Evolutionary conservation across 2,797 vertebrate genomes (phyloP).

Genomic region (Mycteria americana): DNA sequence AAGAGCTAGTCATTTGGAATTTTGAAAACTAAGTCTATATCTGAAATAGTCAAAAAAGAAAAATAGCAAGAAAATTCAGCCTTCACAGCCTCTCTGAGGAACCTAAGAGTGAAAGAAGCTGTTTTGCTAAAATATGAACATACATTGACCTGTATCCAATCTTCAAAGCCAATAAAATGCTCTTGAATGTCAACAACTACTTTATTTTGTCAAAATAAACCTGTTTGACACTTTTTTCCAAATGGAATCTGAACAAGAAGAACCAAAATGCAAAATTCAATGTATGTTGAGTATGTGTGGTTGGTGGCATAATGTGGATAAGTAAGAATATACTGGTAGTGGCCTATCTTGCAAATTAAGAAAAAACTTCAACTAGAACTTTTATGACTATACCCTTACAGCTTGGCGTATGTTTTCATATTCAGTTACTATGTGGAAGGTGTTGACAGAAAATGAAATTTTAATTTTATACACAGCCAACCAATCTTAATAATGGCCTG

Average conservation of each 20-base stretch:
- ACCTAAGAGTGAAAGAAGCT: neutral
- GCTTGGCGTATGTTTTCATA: conserved; percentile 58
- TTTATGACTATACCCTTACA: conserved; percentile 14
- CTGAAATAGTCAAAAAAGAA: neutral
- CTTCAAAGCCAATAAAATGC: neutral
- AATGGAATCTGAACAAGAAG: neutral
- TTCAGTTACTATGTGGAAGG: conserved; percentile 58
- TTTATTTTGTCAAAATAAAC: neutral
- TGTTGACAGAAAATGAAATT: conserved; percentile 71
- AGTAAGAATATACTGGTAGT: neutral
- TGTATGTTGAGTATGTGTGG: neutral
- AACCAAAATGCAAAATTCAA: neutral
- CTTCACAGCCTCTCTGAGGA: neutral
- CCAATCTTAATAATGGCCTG: conserved; percentile 63
- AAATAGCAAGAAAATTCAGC: neutral
- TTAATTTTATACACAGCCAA: conserved; percentile 65
- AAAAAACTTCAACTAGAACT: conserved; percentile 13
- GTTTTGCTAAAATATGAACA: neutral
- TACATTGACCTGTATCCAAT: neutral
- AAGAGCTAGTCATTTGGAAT: neutral
- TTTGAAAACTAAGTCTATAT: neutral
- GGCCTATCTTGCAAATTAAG: neutral
- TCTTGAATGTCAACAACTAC: neutral
- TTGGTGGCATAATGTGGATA: neutral
- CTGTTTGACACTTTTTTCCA: neutral